phyloP scores from a whole-genome alignment of 2,888 invertebrate species.

The Monopis laevigella region DNA sequence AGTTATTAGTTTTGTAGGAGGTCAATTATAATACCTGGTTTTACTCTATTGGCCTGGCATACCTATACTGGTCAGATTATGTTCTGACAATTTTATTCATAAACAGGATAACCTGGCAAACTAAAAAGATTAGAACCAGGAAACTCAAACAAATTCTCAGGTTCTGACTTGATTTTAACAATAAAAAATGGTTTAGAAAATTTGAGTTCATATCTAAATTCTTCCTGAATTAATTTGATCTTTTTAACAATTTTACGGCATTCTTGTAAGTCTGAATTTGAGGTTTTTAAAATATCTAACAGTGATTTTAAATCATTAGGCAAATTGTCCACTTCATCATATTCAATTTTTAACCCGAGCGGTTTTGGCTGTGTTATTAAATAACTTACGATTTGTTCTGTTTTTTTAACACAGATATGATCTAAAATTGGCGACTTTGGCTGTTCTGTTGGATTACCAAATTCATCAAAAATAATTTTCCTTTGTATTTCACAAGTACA shows the following conservation, averaged over 20 bases:
- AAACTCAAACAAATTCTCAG: slow-evolving; percentile 41
- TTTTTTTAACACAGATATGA: slow-evolving; percentile 38
- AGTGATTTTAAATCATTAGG: slow-evolving; percentile 36
- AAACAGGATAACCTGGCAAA: slow-evolving; percentile 35
- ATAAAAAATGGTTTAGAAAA: slow-evolving; percentile 36
- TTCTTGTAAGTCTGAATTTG: slow-evolving; percentile 26
- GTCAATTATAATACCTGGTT: too few species aligned
- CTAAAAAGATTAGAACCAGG: slow-evolving; percentile 42
- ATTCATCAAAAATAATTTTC: slow-evolving; percentile 49
- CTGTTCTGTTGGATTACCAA: slow-evolving; percentile 34
- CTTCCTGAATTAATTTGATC: slow-evolving; percentile 32
- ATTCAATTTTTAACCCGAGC: slow-evolving; percentile 27
- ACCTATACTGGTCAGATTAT: too few species aligned
- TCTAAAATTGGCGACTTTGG: slow-evolving; percentile 24
- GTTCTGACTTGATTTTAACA: slow-evolving; percentile 35
- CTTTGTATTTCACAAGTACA: slow-evolving; percentile 35
- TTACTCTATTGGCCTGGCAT: too few species aligned
- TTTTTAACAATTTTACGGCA: slow-evolving; percentile 40
- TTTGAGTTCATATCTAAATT: slow-evolving; percentile 33
- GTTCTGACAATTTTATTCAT: background rate
- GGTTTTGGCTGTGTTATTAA: slow-evolving; percentile 11
- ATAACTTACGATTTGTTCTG: slow-evolving; percentile 16
- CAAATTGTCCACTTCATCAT: slow-evolving; percentile 28
- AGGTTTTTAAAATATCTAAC: slow-evolving; percentile 30
- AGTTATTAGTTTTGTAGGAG: too few species aligned